Percentiles rank a stretch among this genome's conserved stretches.
Conservation (phyloP, 2,797 vertebrate genomes). For the Psittacula derbiana region DNA sequence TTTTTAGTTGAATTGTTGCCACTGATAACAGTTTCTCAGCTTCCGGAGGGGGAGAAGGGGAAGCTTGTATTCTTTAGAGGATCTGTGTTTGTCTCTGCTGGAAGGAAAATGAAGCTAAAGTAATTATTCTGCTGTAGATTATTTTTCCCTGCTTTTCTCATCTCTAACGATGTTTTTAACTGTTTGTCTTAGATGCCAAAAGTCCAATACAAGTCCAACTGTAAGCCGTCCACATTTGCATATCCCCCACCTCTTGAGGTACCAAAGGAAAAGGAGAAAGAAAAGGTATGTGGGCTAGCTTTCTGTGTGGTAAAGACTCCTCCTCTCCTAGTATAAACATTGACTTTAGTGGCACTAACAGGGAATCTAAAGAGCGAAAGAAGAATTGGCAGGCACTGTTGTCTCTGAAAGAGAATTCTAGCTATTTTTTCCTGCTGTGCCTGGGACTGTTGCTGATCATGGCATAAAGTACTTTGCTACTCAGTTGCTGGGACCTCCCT, state of each 20-base stretch:
- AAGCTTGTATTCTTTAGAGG: conserved; percentile 39
- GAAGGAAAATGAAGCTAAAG: conserved; percentile 43
- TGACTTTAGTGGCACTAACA: not conserved
- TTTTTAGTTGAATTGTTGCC: conserved; percentile 42
- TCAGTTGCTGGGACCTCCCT: not conserved
- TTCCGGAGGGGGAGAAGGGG: conserved; percentile 51
- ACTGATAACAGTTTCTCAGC: conserved; percentile 29
- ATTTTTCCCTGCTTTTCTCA: not conserved
- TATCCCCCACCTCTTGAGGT: conserved; percentile 97
- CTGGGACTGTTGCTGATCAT: not conserved
- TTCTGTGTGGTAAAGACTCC: not conserved
- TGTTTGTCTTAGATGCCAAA: conserved; percentile 91
- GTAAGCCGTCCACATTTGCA: conserved; percentile 97
- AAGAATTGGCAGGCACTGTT: not conserved
- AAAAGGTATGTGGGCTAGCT: conserved; percentile 84
- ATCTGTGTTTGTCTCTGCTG: conserved; percentile 48
- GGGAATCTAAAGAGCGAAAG: not conserved
- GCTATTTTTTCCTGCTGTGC: not conserved
- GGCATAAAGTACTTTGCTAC: not conserved
- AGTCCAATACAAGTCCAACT: conserved; percentile 98
- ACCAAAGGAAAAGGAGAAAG: conserved; percentile 98
- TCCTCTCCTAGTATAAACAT: conserved; percentile 1
- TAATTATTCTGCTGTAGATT: conserved; percentile 17
- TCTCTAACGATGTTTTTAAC: not conserved
- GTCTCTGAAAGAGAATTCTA: conserved; percentile 19